Evolutionary conservation across 2,888 invertebrate species (phyloP).

Genomic region (Chalcis sispes): DNA sequence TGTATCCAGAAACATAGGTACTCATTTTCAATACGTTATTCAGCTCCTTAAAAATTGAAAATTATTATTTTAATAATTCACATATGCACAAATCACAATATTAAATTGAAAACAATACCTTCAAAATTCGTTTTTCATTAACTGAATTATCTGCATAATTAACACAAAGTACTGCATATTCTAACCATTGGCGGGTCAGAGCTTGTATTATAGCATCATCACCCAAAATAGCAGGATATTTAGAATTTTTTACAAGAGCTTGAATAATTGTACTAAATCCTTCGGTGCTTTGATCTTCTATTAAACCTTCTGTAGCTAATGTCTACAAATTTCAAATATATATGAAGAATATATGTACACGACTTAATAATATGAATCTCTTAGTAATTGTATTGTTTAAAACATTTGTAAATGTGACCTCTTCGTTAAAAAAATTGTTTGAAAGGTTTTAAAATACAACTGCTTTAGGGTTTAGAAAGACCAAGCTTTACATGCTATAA

Average conservation of each 20-base stretch:
- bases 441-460: too few relatives aligned
- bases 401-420: too few relatives aligned
- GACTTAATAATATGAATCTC: neutral
- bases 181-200: constrained; percentile 80
- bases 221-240: constrained; percentile 65
- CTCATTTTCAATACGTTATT: constrained; percentile 77
- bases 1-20: constrained; percentile 80
- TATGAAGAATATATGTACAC: neutral
- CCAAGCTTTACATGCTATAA: too few relatives aligned
- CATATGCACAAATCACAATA: neutral
- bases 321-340: constrained; percentile 60
- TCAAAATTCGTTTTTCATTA: constrained; percentile 77
- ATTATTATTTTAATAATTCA: neutral
- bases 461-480: too few relatives aligned
- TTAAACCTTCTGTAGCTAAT: constrained; percentile 61
- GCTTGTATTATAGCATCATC: constrained; percentile 67
- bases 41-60: constrained; percentile 77
- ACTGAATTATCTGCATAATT: constrained; percentile 77
- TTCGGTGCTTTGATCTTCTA: constrained; percentile 64
- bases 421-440: too few relatives aligned
- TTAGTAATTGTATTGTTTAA: too few relatives aligned
- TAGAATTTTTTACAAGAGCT: constrained; percentile 65
- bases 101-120: constrained; percentile 72
- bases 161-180: constrained; percentile 80
- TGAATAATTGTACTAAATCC: constrained; percentile 72